Evolutionary conservation across 2,888 invertebrate genomes (phyloP).

Genomic region (Vesta saturnalis): DNA sequence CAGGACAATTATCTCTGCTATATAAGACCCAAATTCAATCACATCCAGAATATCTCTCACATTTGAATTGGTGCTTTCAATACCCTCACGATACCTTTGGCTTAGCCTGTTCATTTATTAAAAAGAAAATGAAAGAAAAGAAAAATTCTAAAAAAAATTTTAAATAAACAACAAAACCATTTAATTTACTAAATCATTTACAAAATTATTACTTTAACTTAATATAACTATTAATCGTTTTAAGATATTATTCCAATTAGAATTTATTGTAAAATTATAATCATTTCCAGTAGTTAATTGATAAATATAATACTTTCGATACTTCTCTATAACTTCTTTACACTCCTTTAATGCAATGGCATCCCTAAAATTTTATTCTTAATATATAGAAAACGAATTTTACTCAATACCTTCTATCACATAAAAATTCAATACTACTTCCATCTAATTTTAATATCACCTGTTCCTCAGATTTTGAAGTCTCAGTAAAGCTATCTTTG

Average conservation of each 20-base stretch:
- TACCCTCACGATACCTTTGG: too few relatives aligned
- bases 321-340: slow-evolving; percentile 51
- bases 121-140: too few relatives aligned
- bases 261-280: slow-evolving; percentile 44
- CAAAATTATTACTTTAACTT: background rate
- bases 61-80: too few relatives aligned
- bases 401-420: slow-evolving; percentile 58
- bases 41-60: too few relatives aligned
- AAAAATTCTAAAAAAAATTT: too few relatives aligned
- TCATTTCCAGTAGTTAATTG: slow-evolving; percentile 55
- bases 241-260: slow-evolving; percentile 50
- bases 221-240: slow-evolving; percentile 34
- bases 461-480: slow-evolving; percentile 37
- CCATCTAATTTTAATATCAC: slow-evolving; percentile 56
- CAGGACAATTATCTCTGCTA: too few relatives aligned
- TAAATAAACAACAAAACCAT: too few relatives aligned
- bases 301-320: slow-evolving; percentile 54
- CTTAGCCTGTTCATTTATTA: too few relatives aligned
- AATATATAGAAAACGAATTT: background rate
- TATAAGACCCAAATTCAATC: too few relatives aligned
- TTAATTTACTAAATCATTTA: too few relatives aligned
- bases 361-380: slow-evolving; percentile 63
- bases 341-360: slow-evolving; percentile 57
- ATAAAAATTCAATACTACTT: slow-evolving; percentile 58
- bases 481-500: slow-evolving; percentile 35